Conservation (phyloP, 2,113 vertebrate genomes). For the Ictalurus punctatus region DNA sequence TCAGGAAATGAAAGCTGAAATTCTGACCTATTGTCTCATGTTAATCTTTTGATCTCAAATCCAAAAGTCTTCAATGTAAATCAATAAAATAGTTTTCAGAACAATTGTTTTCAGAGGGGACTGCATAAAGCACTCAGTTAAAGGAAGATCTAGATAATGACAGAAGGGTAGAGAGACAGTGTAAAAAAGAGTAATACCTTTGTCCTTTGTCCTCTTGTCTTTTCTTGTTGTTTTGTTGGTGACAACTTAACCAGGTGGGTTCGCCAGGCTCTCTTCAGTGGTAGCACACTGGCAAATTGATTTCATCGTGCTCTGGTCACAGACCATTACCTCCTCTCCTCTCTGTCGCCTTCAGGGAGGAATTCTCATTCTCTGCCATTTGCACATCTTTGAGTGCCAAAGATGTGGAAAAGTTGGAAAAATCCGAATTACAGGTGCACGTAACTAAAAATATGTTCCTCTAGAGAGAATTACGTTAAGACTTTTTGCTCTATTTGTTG, state of each 20-base stretch:
- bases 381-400: slow-evolving; percentile 32
- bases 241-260: slow-evolving; percentile 45
- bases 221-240: slow-evolving; percentile 22
- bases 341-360: slow-evolving; percentile 23
- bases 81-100: no score
- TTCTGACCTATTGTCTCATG: no score
- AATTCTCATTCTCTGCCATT: slow-evolving; percentile 35
- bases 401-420: slow-evolving; percentile 27
- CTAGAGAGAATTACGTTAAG: background rate
- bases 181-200: background rate
- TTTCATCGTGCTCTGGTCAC: slow-evolving; percentile 42
- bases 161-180: background rate
- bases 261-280: slow-evolving; percentile 35
- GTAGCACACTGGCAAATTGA: slow-evolving; percentile 46
- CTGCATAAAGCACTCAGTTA: background rate
- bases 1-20: no score
- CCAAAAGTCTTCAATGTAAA: no score
- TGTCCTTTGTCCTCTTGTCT: background rate
- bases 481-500: background rate
- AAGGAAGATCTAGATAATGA: background rate
- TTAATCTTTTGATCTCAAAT: no score
- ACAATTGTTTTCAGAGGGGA: no score
- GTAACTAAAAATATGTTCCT: background rate
- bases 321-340: slow-evolving; percentile 44
- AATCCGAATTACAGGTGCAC: slow-evolving; percentile 5